Base-by-base conservation (phyloP, 2,888 invertebrate genomes). In the Lamellibrachia satsuma region DNA sequence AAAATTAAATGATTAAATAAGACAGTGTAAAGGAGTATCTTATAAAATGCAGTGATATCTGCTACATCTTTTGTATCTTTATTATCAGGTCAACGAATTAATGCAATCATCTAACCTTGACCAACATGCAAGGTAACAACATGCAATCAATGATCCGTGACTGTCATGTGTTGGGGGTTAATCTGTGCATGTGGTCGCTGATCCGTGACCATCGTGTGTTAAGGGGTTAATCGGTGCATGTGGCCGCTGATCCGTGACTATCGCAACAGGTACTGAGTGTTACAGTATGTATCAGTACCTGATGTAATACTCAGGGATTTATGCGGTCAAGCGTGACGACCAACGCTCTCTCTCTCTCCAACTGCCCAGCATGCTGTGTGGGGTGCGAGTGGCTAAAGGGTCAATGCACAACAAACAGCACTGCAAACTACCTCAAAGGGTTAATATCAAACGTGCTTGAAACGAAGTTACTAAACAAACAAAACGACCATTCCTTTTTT, bases 301-400 rank as follows among this genome's bases (percentile, higher is more conserved):
- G 98, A 99, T 98, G 98, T 98, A 99, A 99, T 99, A 99, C 99
- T 99, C 99, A 98, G 39, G 90, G 93, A 75, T 75, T 75, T 75
- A n/a, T 75, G 75, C 22, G 75, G 75, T 75, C 75, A 75, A 75
- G 60, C 90, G 90, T 75, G 91, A 55, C 22, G 91, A 51, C 52
- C 91, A 91, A 39, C 15, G 39, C 11, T 52, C 91, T 22, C 75
- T 75, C 11, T 52, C 91, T 22, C 75, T 75, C 75, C 75, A 75
- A 75, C 75, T 75, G 75, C 75, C 75, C 75, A 75, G 75, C 75
- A 75, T 75, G 75, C 75, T 75, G 75, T 39, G 39, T 27, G 57
- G 27, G 22, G 90, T 90, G 52, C 39, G 22, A 39, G 90, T 39
- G 39, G 90, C 75, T 90, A 75, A 75, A 75, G 57, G 57, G 57